Base-by-base conservation (phyloP, 2,797 vertebrate species). In the Sebastes alutus region DNA sequence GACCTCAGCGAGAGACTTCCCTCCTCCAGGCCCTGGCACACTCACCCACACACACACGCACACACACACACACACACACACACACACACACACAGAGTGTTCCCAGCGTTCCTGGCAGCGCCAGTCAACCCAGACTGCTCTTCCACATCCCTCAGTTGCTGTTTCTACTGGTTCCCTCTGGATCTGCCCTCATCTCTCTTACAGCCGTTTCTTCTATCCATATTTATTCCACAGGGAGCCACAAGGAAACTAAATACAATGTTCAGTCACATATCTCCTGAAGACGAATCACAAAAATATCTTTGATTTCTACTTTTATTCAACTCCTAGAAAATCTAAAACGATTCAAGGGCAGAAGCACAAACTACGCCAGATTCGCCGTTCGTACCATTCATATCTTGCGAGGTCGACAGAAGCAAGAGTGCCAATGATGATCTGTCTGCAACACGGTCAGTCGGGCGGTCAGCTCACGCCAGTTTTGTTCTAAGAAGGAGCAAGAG, bases 81-180 rank as follows among this genome's bases (percentile, higher is more conserved):
- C 66, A 52, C 75, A 82, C 59, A 29, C 62, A 81, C 60, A 78
- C 78, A 85, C 54, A 81, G 72, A 87, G 52, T 77, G 82, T 87
- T 87, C 77, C 87, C 81, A 87, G 90, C 67, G 84, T 88, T 94
- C 93, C 91, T 88, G 92, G 91, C 92, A 93, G 92, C 87, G 42
- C 90, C 93, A 89, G 86, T 82, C 70, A 60, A 86, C 82, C 79
- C 83, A 77, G 62, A 68, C 73, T 58, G 59, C 77, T 89, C 82
- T 66, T 77, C 64, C 76, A 75, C 54, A 80, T 84, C 80, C 72
- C 77, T 78, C 62, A 73, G 32, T 73, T 54, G 70, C 38, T 82
- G 56, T 86, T 74, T 82, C 72, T 61, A 8, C 78, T 66, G 38
- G 60, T 81, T 75, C 78, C 77, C 63, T 75, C 29, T 55, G 55